Conservation (phyloP, 1,140 invertebrate genomes). For the Trissolcus basalis region DNA sequence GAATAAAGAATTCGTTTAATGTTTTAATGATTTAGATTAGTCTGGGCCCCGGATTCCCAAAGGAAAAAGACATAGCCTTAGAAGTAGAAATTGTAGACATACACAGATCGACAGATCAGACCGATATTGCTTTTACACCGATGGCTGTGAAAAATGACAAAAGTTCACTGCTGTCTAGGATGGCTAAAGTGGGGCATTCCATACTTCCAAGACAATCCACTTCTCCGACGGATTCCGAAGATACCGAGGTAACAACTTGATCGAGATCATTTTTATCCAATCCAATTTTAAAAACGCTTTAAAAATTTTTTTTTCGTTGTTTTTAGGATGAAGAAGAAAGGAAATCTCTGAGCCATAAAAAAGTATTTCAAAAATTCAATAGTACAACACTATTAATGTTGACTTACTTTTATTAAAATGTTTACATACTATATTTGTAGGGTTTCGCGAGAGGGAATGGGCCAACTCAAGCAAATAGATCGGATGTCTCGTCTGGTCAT, state of each 20-base stretch:
- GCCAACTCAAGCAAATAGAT: constrained; percentile 33
- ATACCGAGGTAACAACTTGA: constrained; percentile 61
- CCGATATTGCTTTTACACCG: not conserved
- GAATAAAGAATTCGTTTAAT: constrained; percentile 10
- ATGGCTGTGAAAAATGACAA: constrained; percentile 52
- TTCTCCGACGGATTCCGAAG: constrained; percentile 68
- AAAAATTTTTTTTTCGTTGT: constrained; percentile 4
- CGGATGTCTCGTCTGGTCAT: constrained; percentile 30
- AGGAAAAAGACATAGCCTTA: constrained; percentile 66
- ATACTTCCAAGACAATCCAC: constrained; percentile 66
- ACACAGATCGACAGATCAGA: constrained; percentile 24
- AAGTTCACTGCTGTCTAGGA: constrained; percentile 66
- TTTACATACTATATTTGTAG: constrained; percentile 21
- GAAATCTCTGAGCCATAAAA: constrained; percentile 51
- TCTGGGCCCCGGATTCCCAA: constrained; percentile 70
- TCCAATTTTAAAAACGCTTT: not conserved
- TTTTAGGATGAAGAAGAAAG: constrained; percentile 62
- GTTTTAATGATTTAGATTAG: constrained; percentile 62
- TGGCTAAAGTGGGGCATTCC: constrained; percentile 72
- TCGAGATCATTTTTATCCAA: not conserved
- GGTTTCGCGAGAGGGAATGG: constrained; percentile 33
- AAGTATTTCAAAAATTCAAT: constrained; percentile 12
- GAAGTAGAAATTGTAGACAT: constrained; percentile 67
- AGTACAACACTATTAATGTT: not conserved
- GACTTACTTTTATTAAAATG: not conserved